Conservation (phyloP, 2,888 invertebrate genomes). For the Emmelina monodactyla region DNA sequence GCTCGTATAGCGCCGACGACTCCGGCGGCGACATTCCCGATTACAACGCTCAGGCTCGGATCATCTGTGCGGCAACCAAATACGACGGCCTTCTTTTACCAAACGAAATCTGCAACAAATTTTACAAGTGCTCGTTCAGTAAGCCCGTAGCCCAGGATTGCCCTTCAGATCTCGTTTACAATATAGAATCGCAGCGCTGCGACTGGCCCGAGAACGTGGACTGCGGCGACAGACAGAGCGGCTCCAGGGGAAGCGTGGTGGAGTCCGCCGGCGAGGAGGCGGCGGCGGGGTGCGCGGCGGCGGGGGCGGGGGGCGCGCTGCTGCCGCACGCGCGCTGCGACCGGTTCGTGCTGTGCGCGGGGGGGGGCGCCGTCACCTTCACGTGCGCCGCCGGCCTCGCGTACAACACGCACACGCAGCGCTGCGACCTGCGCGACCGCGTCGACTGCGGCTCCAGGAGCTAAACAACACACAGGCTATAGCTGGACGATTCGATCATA, state of each 20-base stretch:
- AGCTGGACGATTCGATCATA: no score
- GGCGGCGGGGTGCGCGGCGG: conserved; percentile 18
- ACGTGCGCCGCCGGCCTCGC: conserved; percentile 20
- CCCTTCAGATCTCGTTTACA: conserved; percentile 21
- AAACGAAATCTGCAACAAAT: conserved; percentile 26
- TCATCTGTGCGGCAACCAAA: conserved; percentile 18
- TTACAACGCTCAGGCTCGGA: neutral
- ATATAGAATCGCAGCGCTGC: conserved; percentile 21
- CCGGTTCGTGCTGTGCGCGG: conserved; percentile 25
- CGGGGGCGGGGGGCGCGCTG: conserved; percentile 21
- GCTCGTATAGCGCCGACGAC: conserved; percentile 14
- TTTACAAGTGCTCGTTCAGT: conserved; percentile 25
- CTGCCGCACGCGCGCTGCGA: conserved; percentile 29
- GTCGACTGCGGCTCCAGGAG: conserved; percentile 26
- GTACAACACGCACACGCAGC: conserved; percentile 21
- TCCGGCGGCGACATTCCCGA: conserved; percentile 1
- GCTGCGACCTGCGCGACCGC: conserved; percentile 27
- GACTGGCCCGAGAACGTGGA: conserved; percentile 28
- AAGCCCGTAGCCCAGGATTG: conserved; percentile 21
- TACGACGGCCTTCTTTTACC: conserved; percentile 25
- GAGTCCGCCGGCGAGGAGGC: conserved; percentile 3
- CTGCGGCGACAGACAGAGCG: conserved; percentile 22
- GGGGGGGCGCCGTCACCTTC: conserved; percentile 21
- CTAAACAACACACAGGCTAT: no score
- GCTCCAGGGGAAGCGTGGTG: conserved; percentile 8